Base-by-base conservation (phyloP, 2,797 vertebrate species). In the Paramormyrops hopkinsi region DNA sequence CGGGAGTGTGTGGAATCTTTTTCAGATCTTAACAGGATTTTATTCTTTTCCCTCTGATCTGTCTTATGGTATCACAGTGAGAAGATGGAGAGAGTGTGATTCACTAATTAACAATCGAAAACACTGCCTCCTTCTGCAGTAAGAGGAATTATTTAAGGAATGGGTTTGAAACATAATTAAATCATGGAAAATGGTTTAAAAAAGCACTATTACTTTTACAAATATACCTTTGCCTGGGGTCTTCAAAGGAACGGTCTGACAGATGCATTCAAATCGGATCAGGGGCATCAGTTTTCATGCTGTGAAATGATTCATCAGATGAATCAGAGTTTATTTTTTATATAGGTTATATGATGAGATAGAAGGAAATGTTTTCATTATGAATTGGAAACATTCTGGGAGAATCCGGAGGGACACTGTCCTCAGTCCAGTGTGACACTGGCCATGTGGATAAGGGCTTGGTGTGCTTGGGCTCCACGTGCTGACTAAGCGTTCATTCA, bases 1-100 rank as follows among this genome's bases (percentile, higher is more conserved):
- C 91, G 93, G 92, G 93, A 93, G 93, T 92, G 91, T 92, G 93
- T 92, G 92, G 94, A 95, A 96, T 96, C 94, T 94, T 93, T 93
- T 92, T 91, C 93, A 93, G 94, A 95, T 96, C 94, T 95, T 93
- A 94, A 95, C 95, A 94, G 92, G 95, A 96, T 95, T 94, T 93
- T 91, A 93, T 95, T 95, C 94, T 95, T 94, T 92, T 90, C 92
- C 90, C 93, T 91, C 91, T 92, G 94, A 94, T 93, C 90, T 90
- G 92, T 91, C 93, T 92, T 92, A 92, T 79, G 56, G 91, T 91
- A 91, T 93, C 92, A 90, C 86, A 53, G 87, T 65, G 88, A 93
- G 93, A 93, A 90, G 90, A 89, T 54, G 86, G 65, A 86, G 90
- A 76, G 90, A 86, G 4, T 7, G 91, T 91, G 48, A 87, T 89